These are phyloP conservation scores for Xylocopa sonorina DNA, from an alignment of 1,140 invertebrate genomes.

Conservation along the genomic window DNA sequence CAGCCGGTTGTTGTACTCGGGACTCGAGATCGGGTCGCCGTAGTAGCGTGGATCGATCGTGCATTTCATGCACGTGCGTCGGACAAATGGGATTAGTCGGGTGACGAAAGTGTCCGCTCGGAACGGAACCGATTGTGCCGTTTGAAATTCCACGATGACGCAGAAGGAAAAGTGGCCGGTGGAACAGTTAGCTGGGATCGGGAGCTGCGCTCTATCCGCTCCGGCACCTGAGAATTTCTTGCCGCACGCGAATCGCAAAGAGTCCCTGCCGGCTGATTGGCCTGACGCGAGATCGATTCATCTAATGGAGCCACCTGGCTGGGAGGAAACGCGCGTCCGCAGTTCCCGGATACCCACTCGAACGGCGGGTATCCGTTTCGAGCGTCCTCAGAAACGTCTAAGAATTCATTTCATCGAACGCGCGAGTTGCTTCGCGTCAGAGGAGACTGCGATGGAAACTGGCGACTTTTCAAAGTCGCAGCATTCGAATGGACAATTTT, in stretches of 20 bases:
- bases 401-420: neutral
- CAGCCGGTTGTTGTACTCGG: neutral
- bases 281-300: slow-evolving; percentile 33
- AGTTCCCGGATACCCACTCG: neutral
- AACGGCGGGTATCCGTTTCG: too few species aligned
- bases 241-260: slow-evolving; percentile 24
- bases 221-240: slow-evolving; percentile 57
- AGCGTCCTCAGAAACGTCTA: too few species aligned
- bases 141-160: slow-evolving; percentile 68
- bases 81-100: slow-evolving; percentile 61
- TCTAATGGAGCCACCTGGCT: slow-evolving; percentile 42
- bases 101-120: slow-evolving; percentile 63
- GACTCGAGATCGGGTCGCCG: slow-evolving; percentile 11
- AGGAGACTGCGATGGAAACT: too few species aligned
- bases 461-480: too few species aligned
- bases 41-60: slow-evolving; percentile 34
- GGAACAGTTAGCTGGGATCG: slow-evolving; percentile 44
- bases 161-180: slow-evolving; percentile 55
- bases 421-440: too few species aligned
- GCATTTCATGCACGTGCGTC: slow-evolving; percentile 63
- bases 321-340: slow-evolving; percentile 27
- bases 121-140: slow-evolving; percentile 54
- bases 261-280: slow-evolving; percentile 10
- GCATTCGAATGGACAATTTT: too few species aligned
- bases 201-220: slow-evolving; percentile 6